Base-by-base conservation (phyloP, 2,797 vertebrate genomes). In the Odontamblyopus rebecca region DNA sequence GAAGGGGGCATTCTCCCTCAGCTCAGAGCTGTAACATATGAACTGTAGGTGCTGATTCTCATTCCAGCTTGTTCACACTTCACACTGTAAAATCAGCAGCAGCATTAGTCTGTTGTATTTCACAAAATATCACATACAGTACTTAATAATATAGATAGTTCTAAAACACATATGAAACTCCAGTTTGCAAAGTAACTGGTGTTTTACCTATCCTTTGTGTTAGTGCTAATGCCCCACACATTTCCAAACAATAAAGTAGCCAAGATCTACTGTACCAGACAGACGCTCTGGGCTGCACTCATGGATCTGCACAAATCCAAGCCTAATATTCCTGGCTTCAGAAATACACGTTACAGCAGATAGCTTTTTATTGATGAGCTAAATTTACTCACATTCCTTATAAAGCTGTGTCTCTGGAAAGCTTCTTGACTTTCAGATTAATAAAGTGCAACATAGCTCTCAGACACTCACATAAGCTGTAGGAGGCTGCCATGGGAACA, bases 391-490 rank as follows among this genome's bases (percentile, higher is more conserved):
- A 75, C 78, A 83, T 85, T 76, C 84, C 18, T 15, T 57, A 73
- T 85, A 77, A 85, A 78, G 75, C 80, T 78, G 61, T 19, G 23
- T 50, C 68, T 73, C 35, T 71, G 84, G 77, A 90, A 88, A 80
- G 54, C 48, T 65, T 48, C 51, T 19, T 2, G 6, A 68, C 71
- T 82, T 88, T 89, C 77, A 81, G 82, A 81, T 84, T 78, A 69
- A 86, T 78, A 72, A 83, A 62, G 86, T 86, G 82, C 75, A 86
- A 90, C 83, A 84, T 80, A 70, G 60, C 70, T 70, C 59, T 86
- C 75, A 82, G 67, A 80, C 38, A 70, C 79, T 83, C 72, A 84
- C 30, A 78, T 73, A 75, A 79, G 70, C 66, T 70, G 61, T 60
- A 6, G 72, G 74, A 75, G 74, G 61, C 66, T 2, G 19, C 72